Evolutionary conservation across 2,113 vertebrate genomes (phyloP).

Genomic region (Danio rerio): DNA sequence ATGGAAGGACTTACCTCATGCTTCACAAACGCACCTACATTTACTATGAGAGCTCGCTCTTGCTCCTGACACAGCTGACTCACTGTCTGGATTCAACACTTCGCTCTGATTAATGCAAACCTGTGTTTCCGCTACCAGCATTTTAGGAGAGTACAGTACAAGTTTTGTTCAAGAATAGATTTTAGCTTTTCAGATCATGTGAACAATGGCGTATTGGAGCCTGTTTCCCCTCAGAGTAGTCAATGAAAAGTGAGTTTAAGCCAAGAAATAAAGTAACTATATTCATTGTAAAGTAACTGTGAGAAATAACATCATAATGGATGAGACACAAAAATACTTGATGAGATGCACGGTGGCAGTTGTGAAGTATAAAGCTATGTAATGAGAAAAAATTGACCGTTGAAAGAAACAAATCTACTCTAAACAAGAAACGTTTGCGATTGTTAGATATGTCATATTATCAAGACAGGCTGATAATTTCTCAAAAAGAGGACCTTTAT

Average conservation of each 20-base stretch:
- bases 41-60: slow-evolving; percentile 67
- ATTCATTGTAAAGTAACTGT: not conserved
- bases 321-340: not conserved
- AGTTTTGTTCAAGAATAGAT: not conserved
- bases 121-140: not conserved
- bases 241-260: too few relatives aligned
- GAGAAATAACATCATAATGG: not conserved
- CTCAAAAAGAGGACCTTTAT: too few relatives aligned
- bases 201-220: not conserved
- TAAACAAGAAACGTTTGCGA: too few relatives aligned
- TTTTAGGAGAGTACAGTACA: not conserved
- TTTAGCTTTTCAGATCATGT: not conserved
- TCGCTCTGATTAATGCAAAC: slow-evolving; percentile 22
- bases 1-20: slow-evolving; percentile 77
- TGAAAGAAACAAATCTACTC: too few relatives aligned
- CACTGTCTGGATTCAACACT: slow-evolving; percentile 67
- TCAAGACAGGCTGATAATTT: too few relatives aligned
- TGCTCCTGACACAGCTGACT: slow-evolving; percentile 68
- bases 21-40: slow-evolving; percentile 64
- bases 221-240: not conserved
- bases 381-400: too few relatives aligned
- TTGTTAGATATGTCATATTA: too few relatives aligned
- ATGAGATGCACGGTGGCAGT: not conserved
- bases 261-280: not conserved
- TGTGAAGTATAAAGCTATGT: not conserved